phyloP scores from a whole-genome alignment of 30 jellyfish, hydroid and myxozoan species.

The Aurelia sp. region DNA sequence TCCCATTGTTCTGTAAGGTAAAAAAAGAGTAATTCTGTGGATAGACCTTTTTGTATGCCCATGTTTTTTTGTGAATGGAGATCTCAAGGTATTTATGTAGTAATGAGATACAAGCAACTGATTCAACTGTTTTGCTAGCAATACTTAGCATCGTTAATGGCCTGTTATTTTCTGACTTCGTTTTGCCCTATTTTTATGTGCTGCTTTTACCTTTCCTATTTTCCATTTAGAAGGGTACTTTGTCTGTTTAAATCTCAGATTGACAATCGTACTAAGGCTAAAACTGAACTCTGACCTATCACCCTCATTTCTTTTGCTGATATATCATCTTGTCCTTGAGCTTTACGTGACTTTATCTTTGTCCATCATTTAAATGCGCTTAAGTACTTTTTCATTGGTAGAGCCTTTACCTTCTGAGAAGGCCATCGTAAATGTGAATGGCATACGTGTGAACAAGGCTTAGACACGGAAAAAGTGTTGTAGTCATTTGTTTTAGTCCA shows the following conservation, averaged over 20 bases:
- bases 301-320: conserved; percentile 32
- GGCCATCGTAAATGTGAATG: too few relatives aligned
- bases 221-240: conserved; percentile 34
- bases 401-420: too few relatives aligned
- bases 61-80: conserved; percentile 39
- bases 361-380: too few relatives aligned
- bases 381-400: too few relatives aligned
- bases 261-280: conserved; percentile 29
- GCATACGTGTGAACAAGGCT: too few relatives aligned
- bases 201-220: conserved; percentile 39
- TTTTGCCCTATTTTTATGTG: conserved; percentile 27
- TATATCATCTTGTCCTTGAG: conserved; percentile 36
- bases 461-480: too few relatives aligned
- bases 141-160: conserved; percentile 53
- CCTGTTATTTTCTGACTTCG: conserved; percentile 37
- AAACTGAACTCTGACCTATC: conserved; percentile 28
- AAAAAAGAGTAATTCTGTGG: conserved; percentile 39
- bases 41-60: conserved; percentile 54
- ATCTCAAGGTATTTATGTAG: conserved; percentile 46
- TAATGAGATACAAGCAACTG: conserved; percentile 36
- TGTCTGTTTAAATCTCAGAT: conserved; percentile 31
- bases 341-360: conserved; percentile 29
- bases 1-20: conserved; percentile 64
- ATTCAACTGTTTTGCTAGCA: conserved; percentile 47
- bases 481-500: too few relatives aligned